Evolutionary conservation across 2,113 vertebrate genomes (phyloP), one percentile per base, ranked within the genome.

Genomic region (Podocnemis expansa): DNA sequence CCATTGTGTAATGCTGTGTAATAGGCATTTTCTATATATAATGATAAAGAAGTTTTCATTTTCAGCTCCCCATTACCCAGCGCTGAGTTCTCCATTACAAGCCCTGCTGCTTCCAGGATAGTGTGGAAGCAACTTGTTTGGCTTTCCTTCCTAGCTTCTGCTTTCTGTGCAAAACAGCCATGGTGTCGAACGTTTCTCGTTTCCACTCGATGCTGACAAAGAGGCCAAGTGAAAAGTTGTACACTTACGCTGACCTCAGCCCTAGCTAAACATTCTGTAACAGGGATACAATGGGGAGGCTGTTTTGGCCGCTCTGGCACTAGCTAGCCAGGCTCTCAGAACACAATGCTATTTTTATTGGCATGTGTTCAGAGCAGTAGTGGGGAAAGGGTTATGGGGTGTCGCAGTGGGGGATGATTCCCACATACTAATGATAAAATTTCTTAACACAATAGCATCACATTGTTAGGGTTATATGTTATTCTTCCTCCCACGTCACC

Each of bases 301-400:
- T 90, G 92, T 80, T 55, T 12, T 5, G 25, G 22, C 75, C 56
- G n/a, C 5, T 9, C 93, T 84, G 84, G 88, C 95, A 86, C 86
- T 31, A 0, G 60, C 82, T 84, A 88, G 87, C 43, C 24, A 75
- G 60, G 93, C 86, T 94, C 93, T 95, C 58, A 67, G 47, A 2
- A 22, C 94, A 93, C 94, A 45, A 16, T 12, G 87, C 82, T 94
- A 73, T 89, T 96, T 93, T 70, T 93, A 92, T 92, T 91, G 96
- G 91, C 85, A 0, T 0, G 6, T 1, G 0, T 47, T 80, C 95
- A 51, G 91, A 96, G 89, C 89, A 6, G 6, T 4, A 2, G 82
- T 73, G 80, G 87, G 94, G 92, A 78, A 70, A 56, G 3, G 90
- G 95, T 76, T 86, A 47, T 73, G 34, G 78, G 88, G 87, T 13